phyloP scores from a whole-genome alignment of 2,888 invertebrate genomes.

The Orthosia incerta region DNA sequence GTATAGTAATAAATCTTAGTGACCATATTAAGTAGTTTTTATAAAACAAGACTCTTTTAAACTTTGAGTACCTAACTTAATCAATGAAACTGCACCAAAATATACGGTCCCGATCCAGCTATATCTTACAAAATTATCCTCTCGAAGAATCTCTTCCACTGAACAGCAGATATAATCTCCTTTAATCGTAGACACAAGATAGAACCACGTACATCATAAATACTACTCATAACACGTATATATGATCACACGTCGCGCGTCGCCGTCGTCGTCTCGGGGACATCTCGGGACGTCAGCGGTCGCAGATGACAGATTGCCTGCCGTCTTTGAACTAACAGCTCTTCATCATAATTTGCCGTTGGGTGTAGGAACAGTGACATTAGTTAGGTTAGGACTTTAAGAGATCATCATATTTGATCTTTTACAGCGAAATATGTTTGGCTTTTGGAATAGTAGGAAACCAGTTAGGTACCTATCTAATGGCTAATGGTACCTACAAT shows the following conservation, averaged over 20 bases:
- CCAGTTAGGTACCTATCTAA: no score
- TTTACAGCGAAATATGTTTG: neutral
- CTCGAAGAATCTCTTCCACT: neutral
- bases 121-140: neutral
- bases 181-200: slow-evolving; percentile 49
- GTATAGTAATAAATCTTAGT: no score
- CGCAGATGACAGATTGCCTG: slow-evolving; percentile 45
- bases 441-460: neutral
- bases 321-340: slow-evolving; percentile 40
- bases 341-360: slow-evolving; percentile 60
- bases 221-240: slow-evolving; percentile 44
- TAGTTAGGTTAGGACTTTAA: slow-evolving; percentile 22
- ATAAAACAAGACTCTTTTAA: no score
- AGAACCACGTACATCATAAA: slow-evolving; percentile 38
- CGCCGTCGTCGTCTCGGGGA: slow-evolving; percentile 31
- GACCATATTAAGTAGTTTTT: no score
- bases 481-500: neutral
- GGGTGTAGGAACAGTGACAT: slow-evolving; percentile 35
- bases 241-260: slow-evolving; percentile 8
- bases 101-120: neutral
- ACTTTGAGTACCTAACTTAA: no score
- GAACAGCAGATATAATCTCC: slow-evolving; percentile 29
- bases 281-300: slow-evolving; percentile 32
- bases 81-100: neutral
- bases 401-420: slow-evolving; percentile 30